These are phyloP conservation scores for Solen grandis DNA, from an alignment of 1,140 invertebrate species.

Conservation along the genomic window DNA sequence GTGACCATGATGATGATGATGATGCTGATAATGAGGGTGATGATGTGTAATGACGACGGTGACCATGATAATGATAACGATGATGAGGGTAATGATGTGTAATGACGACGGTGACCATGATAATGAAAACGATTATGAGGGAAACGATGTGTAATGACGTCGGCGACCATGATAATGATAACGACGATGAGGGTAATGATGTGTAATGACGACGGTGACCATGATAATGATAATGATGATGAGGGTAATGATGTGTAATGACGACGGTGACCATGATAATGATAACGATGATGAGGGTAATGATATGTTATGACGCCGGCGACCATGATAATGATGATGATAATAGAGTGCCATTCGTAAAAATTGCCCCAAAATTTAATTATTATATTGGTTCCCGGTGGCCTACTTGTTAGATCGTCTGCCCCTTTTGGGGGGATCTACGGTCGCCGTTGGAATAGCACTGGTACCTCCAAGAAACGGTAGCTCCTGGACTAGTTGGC, in stretches of 20 bases:
- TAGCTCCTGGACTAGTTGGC: too few species aligned
- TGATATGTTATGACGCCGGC: not conserved
- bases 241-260: not conserved
- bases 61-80: not conserved
- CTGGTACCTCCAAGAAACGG: too few species aligned
- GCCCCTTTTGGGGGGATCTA: slow-evolving; percentile 74
- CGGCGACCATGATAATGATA: not conserved
- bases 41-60: not conserved
- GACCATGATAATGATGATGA: not conserved
- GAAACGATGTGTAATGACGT: not conserved
- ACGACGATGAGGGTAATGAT: not conserved
- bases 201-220: too few species aligned
- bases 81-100: not conserved
- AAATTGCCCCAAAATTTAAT: too few species aligned
- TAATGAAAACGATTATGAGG: not conserved
- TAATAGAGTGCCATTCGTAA: too few species aligned
- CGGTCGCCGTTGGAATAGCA: too few species aligned
- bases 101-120: too few species aligned
- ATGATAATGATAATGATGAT: too few species aligned
- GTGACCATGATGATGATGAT: too few species aligned
- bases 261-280: not conserved
- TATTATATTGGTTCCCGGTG: too few species aligned
- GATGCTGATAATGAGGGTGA: not conserved
- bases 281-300: not conserved
- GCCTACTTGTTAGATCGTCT: slow-evolving; percentile 72